Base-by-base conservation (phyloP, 2,113 vertebrate genomes). In the Cacatua alba region DNA sequence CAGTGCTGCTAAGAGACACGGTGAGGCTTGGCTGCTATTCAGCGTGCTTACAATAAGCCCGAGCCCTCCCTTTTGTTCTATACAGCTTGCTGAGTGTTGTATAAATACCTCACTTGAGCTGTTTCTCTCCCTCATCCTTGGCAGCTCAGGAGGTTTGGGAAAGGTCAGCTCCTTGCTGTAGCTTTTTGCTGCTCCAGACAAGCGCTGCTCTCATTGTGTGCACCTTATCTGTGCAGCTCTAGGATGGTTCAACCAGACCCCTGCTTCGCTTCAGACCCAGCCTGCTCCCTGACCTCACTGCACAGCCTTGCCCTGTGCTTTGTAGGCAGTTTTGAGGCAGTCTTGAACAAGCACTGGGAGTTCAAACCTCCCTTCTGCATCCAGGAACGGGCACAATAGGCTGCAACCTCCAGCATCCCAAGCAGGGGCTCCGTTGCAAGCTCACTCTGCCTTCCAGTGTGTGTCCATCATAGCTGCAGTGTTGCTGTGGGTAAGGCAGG, bases 131-230 rank as follows among this genome's bases (percentile, higher is more conserved):
- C 39, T 43, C 77, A 4, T 68, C 91, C n/a, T 65, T 44, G 4
- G 21, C 4, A 2, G 86, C 95, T 88, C 51, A 1, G 77, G 78
- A 92, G 92, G 65, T 81, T 82, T 93, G 85, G 69, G 87, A 97
- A 95, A 97, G 94, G 94, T 94, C 95, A 96, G 63, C 90, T 82
- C 85, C 4, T 23, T 14, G 70, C 79, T 26, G 64, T 13, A 70
- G 77, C 52, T 37, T 78, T 86, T 94, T n/a, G 55, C 80, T 64
- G 82, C 77, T 94, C 68, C 74, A 70, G 43, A 75, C 41, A 80
- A 83, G 90, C 4, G 31, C 52, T 46, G 84, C 71, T 85, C 71
- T 87, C 79, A 8, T 44, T 63, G 51, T 87, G 49, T 57, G 88
- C 1, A 11, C 69, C 63, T 21, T 10, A 6, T 12, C 88, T 46